phyloP scores from a whole-genome alignment of 2,888 invertebrate genomes.

The Brachyopa scutellaris region DNA sequence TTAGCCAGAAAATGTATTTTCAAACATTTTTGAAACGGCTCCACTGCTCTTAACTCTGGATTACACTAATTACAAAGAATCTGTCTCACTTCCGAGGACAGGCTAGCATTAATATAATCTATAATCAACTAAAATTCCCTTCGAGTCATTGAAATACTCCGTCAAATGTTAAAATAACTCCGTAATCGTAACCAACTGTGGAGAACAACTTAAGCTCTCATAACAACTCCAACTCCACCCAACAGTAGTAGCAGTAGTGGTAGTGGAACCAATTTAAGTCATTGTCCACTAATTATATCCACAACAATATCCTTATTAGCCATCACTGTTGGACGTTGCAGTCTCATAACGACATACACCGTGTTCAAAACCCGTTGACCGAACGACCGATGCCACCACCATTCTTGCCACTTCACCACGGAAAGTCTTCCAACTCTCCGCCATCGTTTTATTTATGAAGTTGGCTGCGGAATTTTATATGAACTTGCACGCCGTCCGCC shows the following conservation, averaged over 20 bases:
- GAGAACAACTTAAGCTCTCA: conserved; percentile 24
- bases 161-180: conserved; percentile 33
- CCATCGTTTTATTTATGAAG: conserved; percentile 71
- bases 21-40: too few species aligned
- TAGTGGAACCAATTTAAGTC: conserved; percentile 43
- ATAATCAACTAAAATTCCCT: conserved; percentile 14
- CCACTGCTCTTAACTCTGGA: too few species aligned
- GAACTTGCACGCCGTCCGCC: conserved; percentile 50
- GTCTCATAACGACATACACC: conserved; percentile 33
- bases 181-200: not conserved
- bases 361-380: conserved; percentile 20
- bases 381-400: conserved; percentile 34
- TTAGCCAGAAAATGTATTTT: too few species aligned
- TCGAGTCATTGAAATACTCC: conserved; percentile 41
- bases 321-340: conserved; percentile 50
- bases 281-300: conserved; percentile 68
- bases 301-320: conserved; percentile 70
- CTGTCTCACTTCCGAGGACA: not conserved
- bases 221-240: conserved; percentile 67
- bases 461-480: conserved; percentile 69
- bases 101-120: too few species aligned
- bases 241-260: conserved; percentile 16
- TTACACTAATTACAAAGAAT: too few species aligned
- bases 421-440: conserved; percentile 2
- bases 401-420: conserved; percentile 29